These are phyloP conservation scores for Urosaurus nigricauda DNA, from an alignment of 2,797 vertebrate species.

Conservation along the genomic window DNA sequence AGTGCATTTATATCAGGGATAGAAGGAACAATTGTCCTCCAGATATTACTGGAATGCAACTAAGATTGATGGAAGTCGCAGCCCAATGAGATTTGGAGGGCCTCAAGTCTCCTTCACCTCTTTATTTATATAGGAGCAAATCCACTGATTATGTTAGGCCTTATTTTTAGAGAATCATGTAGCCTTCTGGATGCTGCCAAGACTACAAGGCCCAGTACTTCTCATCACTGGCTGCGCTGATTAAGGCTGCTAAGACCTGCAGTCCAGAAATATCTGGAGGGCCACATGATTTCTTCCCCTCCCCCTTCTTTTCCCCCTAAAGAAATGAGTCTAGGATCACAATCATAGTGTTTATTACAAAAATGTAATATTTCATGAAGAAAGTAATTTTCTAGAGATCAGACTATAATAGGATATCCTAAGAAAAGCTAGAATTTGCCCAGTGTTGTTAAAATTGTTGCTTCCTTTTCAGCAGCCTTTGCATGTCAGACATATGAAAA, in stretches of 20 bases:
- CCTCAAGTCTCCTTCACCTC: no score
- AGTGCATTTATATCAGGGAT: neutral
- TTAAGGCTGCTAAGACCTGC: neutral
- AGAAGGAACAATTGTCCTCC: no score
- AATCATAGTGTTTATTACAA: conserved; percentile 2
- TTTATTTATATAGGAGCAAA: no score
- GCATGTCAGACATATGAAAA: neutral
- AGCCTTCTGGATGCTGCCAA: neutral
- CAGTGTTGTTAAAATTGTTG: conserved; percentile 28
- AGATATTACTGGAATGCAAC: no score
- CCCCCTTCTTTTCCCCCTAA: neutral
- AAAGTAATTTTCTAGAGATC: neutral
- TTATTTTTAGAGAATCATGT: neutral
- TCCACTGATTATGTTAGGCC: no score
- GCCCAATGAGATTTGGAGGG: no score
- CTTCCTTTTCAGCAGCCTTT: conserved; percentile 7
- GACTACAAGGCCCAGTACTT: neutral
- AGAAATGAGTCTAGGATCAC: neutral
- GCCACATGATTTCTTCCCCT: neutral
- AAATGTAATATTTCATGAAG: conserved; percentile 8
- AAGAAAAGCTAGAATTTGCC: neutral
- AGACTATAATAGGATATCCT: conserved; percentile 8
- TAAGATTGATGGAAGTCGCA: no score
- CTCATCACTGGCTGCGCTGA: neutral
- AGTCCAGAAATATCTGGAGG: neutral